Base-by-base conservation (phyloP, 2,888 invertebrate genomes). In the Chrysodeixis includens region DNA sequence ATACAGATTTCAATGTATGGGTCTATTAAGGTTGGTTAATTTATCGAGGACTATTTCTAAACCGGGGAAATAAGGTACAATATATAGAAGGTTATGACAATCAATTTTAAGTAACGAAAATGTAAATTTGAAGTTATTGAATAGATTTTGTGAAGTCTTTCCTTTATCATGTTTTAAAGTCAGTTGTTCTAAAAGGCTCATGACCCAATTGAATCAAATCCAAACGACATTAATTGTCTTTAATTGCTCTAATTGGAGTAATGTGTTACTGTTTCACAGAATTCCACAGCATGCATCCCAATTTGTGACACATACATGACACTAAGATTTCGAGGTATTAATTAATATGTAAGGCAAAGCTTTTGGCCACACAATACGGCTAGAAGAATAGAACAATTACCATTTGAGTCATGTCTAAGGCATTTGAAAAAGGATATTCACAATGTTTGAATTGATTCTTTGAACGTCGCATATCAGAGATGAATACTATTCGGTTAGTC, bases 191-290 rank as follows among this genome's bases (percentile, higher is more conserved):
- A 18, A n/a, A 6, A 46, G 46, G 18, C 46, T 46, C 16, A 46
- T 30, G 18, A 9, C 35, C 53, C 55, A 66, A 56, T 55, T 66
- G 20, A 58, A 62, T 66, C 78, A 62, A 16, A 44, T 52, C 26
- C 53, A 62, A 49, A 20, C 20, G 46, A 20, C 46, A 49, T 20
- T 53, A 65, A 70, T 65, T 51, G 62, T 44, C 22, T 56, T 65
- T 20, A 75, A 77, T 78, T 62, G 53, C 53, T 66, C 40, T 66
- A 65, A 68, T 18, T 70, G 62, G 30, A 12, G 52, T 72, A 73
- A 79, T 66, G 62, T 66, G 76, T 69, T 66, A 61, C 40, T 20
- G 67, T 69, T 78, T 64, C 74, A 62, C n/a, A 53, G 69, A 74
- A 79, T 58, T 62, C 57, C 14, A 10, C 22, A 61, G 66, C 46